phyloP scores from a whole-genome alignment of 2,113 vertebrate genomes.

The Nothobranchius kuhntae region DNA sequence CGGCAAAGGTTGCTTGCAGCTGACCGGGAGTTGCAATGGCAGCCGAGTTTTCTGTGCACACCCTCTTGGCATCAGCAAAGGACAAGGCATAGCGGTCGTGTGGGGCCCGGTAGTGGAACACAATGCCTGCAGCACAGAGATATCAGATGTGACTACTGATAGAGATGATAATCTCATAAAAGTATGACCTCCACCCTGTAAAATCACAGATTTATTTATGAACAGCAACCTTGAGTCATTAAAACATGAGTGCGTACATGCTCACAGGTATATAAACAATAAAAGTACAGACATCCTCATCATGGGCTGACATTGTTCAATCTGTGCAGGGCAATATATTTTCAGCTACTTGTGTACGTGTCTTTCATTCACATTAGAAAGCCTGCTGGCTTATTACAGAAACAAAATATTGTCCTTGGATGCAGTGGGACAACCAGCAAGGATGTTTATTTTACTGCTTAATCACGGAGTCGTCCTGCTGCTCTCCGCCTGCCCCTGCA shows the following conservation, averaged over 20 bases:
- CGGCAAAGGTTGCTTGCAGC: slow-evolving; percentile 91
- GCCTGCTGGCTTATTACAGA: slow-evolving; percentile 16
- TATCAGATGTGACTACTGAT: background rate
- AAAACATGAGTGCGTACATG: slow-evolving; percentile 23
- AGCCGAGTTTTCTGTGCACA: slow-evolving; percentile 87
- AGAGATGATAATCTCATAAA: background rate
- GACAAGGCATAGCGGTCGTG: slow-evolving; percentile 87
- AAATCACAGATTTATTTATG: slow-evolving; percentile 30
- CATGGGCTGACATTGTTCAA: slow-evolving; percentile 41
- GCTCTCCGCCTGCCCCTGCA: background rate
- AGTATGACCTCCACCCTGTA: slow-evolving; percentile 19
- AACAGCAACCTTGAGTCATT: slow-evolving; percentile 23
- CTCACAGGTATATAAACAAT: slow-evolving; percentile 16
- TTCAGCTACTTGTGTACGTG: slow-evolving; percentile 33
- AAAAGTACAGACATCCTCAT: slow-evolving; percentile 31
- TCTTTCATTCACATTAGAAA: slow-evolving; percentile 52
- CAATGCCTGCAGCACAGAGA: slow-evolving; percentile 80
- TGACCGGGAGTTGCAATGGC: slow-evolving; percentile 85
- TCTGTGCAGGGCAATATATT: slow-evolving; percentile 31
- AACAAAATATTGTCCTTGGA: slow-evolving; percentile 56
- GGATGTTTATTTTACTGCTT: slow-evolving; percentile 60
- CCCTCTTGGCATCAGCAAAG: slow-evolving; percentile 84
- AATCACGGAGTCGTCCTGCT: slow-evolving; percentile 40
- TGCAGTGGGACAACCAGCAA: slow-evolving; percentile 43
- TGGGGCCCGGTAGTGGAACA: slow-evolving; percentile 94